Evolutionary conservation across 2,797 vertebrate genomes (phyloP), one percentile per base, ranked within the genome.

Genomic region (Malacoctenus gilli): DNA sequence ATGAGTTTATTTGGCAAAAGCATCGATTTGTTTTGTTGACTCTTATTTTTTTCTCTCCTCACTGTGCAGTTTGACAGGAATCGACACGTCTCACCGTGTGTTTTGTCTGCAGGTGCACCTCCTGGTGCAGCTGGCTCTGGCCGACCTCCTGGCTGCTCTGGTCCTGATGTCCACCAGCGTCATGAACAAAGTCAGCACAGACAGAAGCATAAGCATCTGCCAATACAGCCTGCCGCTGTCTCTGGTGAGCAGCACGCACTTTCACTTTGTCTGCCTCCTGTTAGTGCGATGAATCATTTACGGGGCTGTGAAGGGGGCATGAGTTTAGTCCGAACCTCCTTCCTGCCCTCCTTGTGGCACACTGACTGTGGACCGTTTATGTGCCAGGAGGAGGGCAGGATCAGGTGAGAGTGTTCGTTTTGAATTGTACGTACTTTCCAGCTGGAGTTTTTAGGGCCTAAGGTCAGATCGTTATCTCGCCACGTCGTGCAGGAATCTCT

Each of bases 81-180:
- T 11, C 19, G 32, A 1, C 13, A 4, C 23, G 1, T 2, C 35
- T 23, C 8, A 13, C 47, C 11, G n/a, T 55, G 8, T 47, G 13
- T 25, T 53, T 31, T 71, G n/a, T 63, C 53, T 63, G 25, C 80
- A 94, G 93, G 91, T 85, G 13, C 84, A 85, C 1, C 84, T 94
- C 3, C 83, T 94, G 54, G 83, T 91, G 56, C 93, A 94, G 66
- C 86, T 95, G 0, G 78, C 92, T 14, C 79, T 94, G 55, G 92
- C 93, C 0, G 94, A 94, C 74, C 79, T 93, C 35, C 72, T 93
- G 74, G 93, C 88, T 0, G 87, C 93, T 3, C 5, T 82, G 0
- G 50, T 78, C 22, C 81, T 95, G 60, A 78, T 92, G 79, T 59
- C 34, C 59, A 89, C 57, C 0, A 83, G 71, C 25, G 19, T 65